Evolutionary conservation across 2,797 vertebrate species (phyloP).

Genomic region (Periophthalmus magnuspinnatus): DNA sequence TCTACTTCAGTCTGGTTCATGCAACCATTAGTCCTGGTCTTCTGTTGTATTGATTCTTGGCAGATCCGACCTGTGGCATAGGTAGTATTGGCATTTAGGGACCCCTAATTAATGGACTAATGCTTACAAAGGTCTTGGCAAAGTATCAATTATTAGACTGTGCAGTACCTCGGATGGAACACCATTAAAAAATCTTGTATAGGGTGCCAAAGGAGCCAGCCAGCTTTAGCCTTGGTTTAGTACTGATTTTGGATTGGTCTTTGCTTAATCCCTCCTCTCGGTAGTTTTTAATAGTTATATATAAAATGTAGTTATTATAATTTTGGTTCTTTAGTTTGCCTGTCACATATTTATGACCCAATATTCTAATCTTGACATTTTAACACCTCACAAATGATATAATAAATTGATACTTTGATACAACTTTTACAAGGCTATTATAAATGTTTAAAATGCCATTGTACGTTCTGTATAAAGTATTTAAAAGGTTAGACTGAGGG

Average conservation of each 20-base stretch:
- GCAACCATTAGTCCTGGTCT: too few relatives aligned
- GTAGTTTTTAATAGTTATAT: not conserved
- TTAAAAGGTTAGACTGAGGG: conserved; percentile 44
- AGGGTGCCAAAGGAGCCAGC: too few relatives aligned
- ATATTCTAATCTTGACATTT: conserved; percentile 6
- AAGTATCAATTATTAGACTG: too few relatives aligned
- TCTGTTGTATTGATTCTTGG: too few relatives aligned
- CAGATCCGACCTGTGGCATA: too few relatives aligned
- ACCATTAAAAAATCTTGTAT: too few relatives aligned
- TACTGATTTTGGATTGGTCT: not conserved
- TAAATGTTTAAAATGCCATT: conserved; percentile 49
- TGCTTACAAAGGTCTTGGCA: too few relatives aligned
- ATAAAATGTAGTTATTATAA: too few relatives aligned
- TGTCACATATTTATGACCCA: conserved; percentile 38
- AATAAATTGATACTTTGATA: conserved; percentile 27
- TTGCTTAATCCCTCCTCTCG: not conserved
- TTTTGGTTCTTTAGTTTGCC: not conserved
- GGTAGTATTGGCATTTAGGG: too few relatives aligned
- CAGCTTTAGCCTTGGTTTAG: not conserved
- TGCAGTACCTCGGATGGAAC: too few relatives aligned
- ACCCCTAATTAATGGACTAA: too few relatives aligned
- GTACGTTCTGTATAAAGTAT: conserved; percentile 54
- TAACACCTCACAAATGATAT: not conserved
- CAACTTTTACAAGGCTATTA: conserved; percentile 47
- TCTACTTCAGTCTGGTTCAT: too few relatives aligned